Evolutionary conservation across 35 echinoderm and acorn worm genomes (phyloP).

Genomic region (Ophiothrix spiculata): DNA sequence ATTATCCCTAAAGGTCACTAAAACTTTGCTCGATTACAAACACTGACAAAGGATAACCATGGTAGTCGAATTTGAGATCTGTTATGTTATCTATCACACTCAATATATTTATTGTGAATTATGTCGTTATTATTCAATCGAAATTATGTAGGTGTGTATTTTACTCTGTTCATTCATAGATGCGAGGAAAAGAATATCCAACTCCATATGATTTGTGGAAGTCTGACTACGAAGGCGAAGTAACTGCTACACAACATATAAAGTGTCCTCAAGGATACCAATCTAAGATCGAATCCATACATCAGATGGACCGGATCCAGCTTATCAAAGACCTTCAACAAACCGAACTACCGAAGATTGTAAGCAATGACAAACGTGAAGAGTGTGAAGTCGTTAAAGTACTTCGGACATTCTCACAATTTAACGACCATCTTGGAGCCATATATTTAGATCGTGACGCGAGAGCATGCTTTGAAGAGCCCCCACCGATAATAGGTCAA

Average conservation of each 20-base stretch:
- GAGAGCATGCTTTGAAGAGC: not conserved
- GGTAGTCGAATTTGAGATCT: too few relatives aligned
- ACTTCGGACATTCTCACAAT: not conserved
- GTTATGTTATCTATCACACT: too few relatives aligned
- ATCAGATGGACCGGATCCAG: not conserved
- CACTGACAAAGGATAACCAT: too few relatives aligned
- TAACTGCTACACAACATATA: not conserved
- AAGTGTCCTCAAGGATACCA: not conserved
- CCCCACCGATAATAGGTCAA: not conserved
- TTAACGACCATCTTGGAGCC: not conserved
- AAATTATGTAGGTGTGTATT: too few relatives aligned
- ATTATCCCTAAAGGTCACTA: too few relatives aligned
- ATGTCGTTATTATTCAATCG: too few relatives aligned
- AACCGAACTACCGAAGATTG: not conserved
- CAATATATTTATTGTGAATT: too few relatives aligned
- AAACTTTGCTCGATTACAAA: too few relatives aligned
- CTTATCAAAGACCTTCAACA: not conserved
- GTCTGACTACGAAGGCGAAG: not conserved
- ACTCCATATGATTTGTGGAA: not conserved
- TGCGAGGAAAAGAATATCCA: not conserved
- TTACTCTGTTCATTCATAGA: too few relatives aligned
- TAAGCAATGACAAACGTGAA: not conserved
- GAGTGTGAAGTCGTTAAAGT: not conserved
- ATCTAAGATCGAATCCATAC: not conserved
- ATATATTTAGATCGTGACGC: not conserved